A percentile compares a stretch with the other conserved stretches of the same genome.
Evolutionary conservation across 1,140 invertebrate genomes (phyloP).

Genomic region (Pristionchus pacificus): DNA sequence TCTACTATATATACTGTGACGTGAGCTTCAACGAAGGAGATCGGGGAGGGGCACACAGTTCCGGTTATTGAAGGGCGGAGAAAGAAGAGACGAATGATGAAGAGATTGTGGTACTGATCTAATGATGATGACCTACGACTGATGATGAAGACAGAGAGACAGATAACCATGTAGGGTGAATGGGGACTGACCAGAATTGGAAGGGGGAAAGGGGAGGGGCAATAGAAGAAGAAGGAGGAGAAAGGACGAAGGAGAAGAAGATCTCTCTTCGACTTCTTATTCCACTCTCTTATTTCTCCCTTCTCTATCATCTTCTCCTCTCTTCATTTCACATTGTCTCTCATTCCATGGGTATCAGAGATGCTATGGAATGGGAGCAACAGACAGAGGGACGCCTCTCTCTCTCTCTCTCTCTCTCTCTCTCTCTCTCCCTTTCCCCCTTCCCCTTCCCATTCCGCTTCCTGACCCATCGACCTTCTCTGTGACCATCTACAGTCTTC

Average conservation of each 20-base stretch:
- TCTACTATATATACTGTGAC: slow-evolving; percentile 10
- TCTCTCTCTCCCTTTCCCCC: background rate
- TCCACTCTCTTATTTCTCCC: too few relatives aligned
- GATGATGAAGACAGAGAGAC: slow-evolving; percentile 1
- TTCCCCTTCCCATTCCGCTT: background rate
- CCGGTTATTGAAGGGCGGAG: background rate
- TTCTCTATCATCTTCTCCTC: too few relatives aligned
- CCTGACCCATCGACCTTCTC: background rate
- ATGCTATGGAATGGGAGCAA: too few relatives aligned
- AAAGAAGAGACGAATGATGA: background rate
- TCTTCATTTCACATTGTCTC: too few relatives aligned
- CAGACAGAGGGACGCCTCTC: background rate
- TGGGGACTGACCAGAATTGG: too few relatives aligned
- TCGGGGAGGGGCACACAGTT: slow-evolving; percentile 2
- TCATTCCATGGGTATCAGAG: too few relatives aligned
- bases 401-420: background rate
- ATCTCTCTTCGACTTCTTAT: background rate
- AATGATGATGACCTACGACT: background rate
- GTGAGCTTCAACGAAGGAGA: background rate
- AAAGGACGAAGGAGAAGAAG: background rate
- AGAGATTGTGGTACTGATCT: background rate
- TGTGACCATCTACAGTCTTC: too few relatives aligned
- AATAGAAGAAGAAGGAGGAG: background rate
- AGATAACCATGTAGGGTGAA: background rate
- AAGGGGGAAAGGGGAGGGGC: background rate